phyloP scores from a whole-genome alignment of 2,888 invertebrate genomes.

The Leptinotarsa rubiginosa region DNA sequence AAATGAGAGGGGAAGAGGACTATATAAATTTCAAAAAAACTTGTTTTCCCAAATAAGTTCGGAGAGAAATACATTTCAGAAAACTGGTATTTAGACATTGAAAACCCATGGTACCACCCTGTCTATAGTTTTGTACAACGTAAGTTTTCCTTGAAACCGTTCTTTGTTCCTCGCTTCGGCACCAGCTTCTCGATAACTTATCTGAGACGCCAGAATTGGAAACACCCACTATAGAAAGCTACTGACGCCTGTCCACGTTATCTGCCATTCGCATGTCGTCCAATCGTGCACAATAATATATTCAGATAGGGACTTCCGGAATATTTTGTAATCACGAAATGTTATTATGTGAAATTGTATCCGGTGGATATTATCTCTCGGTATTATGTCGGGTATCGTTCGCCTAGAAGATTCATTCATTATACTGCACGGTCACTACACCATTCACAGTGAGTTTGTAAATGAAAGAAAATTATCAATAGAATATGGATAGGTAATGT shows the following conservation, averaged over 20 bases:
- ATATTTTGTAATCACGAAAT: constrained; percentile 43
- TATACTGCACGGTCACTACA: neutral
- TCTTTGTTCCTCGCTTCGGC: neutral
- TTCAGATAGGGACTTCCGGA: constrained; percentile 45
- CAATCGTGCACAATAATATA: constrained; percentile 29
- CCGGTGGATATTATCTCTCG: constrained; percentile 31
- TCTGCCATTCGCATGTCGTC: constrained; percentile 26
- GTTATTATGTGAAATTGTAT: constrained; percentile 43
- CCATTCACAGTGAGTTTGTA: neutral
- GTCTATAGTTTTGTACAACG: neutral
- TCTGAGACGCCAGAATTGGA: constrained; percentile 14
- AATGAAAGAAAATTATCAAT: neutral
- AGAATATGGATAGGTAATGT: too few species aligned
- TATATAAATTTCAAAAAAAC: too few species aligned
- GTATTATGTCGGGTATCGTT: neutral
- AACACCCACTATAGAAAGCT: constrained; percentile 2
- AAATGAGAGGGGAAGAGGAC: too few species aligned
- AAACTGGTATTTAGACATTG: too few species aligned
- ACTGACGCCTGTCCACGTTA: constrained; percentile 12
- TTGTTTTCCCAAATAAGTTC: too few species aligned
- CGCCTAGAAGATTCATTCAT: constrained; percentile 17
- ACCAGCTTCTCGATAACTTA: constrained; percentile 1
- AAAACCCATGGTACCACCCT: too few species aligned
- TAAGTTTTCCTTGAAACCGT: neutral
- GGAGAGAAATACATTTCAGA: too few species aligned